phyloP scores from a whole-genome alignment of 2,888 invertebrate genomes.

The Lacanobia wlatinum region DNA sequence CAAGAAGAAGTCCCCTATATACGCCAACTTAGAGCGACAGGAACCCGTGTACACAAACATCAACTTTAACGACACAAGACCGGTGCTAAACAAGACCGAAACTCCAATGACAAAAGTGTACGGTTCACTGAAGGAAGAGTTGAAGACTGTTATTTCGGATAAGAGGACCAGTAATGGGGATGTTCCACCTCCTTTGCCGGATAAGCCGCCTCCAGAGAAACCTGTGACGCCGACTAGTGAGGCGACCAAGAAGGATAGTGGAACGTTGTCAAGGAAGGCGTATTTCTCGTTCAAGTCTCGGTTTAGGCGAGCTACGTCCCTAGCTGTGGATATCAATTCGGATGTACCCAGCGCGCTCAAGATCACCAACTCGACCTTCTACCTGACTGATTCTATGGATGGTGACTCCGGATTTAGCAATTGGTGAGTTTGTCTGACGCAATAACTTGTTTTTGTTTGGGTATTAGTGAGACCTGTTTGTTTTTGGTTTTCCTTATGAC shows the following conservation, averaged over 20 bases:
- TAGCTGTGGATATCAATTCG: constrained; percentile 88
- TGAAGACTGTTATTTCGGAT: constrained; percentile 83
- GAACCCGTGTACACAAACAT: constrained; percentile 83
- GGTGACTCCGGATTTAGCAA: constrained; percentile 92
- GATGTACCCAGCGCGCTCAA: constrained; percentile 90
- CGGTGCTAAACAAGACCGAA: constrained; percentile 81
- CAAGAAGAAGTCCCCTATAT: constrained; percentile 80
- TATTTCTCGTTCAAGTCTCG: constrained; percentile 92
- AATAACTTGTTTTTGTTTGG: background rate
- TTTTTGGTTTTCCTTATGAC: background rate
- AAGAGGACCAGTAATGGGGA: constrained; percentile 82
- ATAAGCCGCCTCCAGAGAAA: constrained; percentile 80
- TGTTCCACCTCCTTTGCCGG: constrained; percentile 81
- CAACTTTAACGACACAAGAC: constrained; percentile 77
- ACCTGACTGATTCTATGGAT: constrained; percentile 92
- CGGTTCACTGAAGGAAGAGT: constrained; percentile 83
- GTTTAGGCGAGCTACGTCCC: constrained; percentile 91
- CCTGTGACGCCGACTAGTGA: constrained; percentile 83
- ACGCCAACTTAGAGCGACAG: constrained; percentile 82
- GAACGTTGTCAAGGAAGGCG: constrained; percentile 85
- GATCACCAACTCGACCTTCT: constrained; percentile 93
- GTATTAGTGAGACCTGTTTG: background rate
- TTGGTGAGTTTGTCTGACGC: constrained; percentile 76
- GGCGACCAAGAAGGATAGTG: constrained; percentile 81
- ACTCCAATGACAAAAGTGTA: constrained; percentile 75